Evolutionary conservation across 2,797 vertebrate species (phyloP), one percentile per base, ranked within the genome.

Genomic region (Paguma larvata): DNA sequence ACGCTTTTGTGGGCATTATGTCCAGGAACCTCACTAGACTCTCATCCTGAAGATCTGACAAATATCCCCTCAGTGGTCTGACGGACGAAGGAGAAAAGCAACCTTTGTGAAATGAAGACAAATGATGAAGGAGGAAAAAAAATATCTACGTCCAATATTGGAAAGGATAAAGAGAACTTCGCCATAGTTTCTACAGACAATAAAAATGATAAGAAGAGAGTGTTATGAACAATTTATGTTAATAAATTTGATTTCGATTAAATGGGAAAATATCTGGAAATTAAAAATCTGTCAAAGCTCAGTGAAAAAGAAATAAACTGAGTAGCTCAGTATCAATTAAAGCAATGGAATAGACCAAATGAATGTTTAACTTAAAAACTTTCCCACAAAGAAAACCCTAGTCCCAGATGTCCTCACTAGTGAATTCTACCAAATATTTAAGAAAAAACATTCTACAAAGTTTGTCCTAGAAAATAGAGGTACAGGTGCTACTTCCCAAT

Each of bases 371-470:
- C 68, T 73, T 34, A 41, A 77, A 92, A 67, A 4, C 13, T 30
- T 72, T 18, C 21, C 32, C 65, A 27, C n/a, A 93, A 41, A 91
- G 2, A 88, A 78, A 83, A 46, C 6, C 14, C 2, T 27, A 65
- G 11, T 85, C 21, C 23, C 8, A 48, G 2, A 14, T 65, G 38
- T 2, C 2, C 80, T 92, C n/a, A 59, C 13, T 75, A 19, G 23
- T 67, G 32, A 59, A 92, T 73, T 85, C 56, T 67, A 79, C 13
- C 56, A 85, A 94, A 91, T 53, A 87, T 38, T 84, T 38, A 46
- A n/a, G 15, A 27, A 18, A 82, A 14, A 85, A 73, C 3, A 10
- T 21, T 72, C 32, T 75, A 48, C 21, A 63, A 70, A 70, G 18
- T 19, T 14, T 73, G 3, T 89, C 80, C 4, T 41, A 80, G 32